Conservation (phyloP, 2,113 vertebrate genomes). For the Pristiophorus japonicus region DNA sequence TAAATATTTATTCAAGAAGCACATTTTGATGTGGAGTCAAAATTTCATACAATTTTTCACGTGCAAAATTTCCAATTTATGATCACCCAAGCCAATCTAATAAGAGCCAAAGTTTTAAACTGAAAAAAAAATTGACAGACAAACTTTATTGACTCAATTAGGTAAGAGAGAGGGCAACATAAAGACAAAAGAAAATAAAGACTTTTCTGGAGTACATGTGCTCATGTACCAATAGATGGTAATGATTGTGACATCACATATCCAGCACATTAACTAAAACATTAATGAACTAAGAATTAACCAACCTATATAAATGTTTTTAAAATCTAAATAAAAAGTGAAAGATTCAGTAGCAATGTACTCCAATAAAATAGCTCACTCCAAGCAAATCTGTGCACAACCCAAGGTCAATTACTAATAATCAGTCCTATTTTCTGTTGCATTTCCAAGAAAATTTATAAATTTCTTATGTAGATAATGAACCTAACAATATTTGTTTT, state of each 20-base stretch:
- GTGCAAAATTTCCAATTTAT: not conserved
- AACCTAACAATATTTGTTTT: not conserved
- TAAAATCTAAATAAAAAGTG: not conserved
- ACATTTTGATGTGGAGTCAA: not conserved
- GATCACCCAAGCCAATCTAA: not conserved
- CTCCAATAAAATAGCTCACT: not conserved
- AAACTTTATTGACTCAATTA: not conserved
- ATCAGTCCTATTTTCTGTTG: not conserved
- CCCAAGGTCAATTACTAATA: not conserved
- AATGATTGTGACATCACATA: too few species aligned
- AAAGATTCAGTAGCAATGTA: not conserved
- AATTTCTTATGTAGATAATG: not conserved
- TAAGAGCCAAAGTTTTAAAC: not conserved
- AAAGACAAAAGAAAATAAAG: not conserved
- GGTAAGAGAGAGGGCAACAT: not conserved
- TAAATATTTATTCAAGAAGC: not conserved
- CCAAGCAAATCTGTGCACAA: not conserved
- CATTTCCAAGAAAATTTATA: not conserved
- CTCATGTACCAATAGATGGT: not conserved
- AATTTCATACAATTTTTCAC: not conserved
- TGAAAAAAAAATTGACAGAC: not conserved
- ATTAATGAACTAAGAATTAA: too few species aligned
- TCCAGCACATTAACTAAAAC: too few species aligned
- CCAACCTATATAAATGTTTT: not conserved
- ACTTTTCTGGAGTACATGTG: not conserved